Conservation (phyloP, 2,888 invertebrate genomes). For the Philhelius pedissequus region DNA sequence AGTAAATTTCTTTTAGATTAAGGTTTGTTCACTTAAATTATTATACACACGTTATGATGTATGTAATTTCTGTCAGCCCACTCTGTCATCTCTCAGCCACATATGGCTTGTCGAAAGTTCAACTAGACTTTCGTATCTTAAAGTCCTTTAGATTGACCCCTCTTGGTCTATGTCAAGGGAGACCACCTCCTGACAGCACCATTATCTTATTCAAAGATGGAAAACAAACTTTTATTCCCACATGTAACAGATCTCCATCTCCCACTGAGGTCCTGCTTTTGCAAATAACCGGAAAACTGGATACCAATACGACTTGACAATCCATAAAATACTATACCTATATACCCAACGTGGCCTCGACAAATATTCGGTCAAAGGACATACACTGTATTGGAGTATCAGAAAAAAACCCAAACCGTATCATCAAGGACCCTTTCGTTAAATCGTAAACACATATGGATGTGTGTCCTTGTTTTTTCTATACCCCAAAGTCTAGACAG, state of each 20-base stretch:
- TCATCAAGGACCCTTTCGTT: neutral
- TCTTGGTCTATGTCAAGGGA: slow-evolving; percentile 2
- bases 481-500: slow-evolving; percentile 55
- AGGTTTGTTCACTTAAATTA: slow-evolving; percentile 58
- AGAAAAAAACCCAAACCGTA: neutral
- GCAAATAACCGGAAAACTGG: slow-evolving; percentile 61
- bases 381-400: neutral
- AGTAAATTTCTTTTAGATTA: slow-evolving; percentile 13
- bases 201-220: slow-evolving; percentile 29
- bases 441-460: neutral
- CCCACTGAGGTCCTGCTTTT: slow-evolving; percentile 24
- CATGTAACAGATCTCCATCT: slow-evolving; percentile 28
- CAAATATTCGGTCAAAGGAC: slow-evolving; percentile 37
- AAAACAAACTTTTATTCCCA: neutral
- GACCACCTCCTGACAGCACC: slow-evolving; percentile 27
- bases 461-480: slow-evolving; percentile 4
- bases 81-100: too few relatives aligned
- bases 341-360: neutral
- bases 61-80: neutral
- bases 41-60: slow-evolving; percentile 51
- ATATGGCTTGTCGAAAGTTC: slow-evolving; percentile 21
- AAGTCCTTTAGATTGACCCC: slow-evolving; percentile 14
- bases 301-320: slow-evolving; percentile 26
- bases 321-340: slow-evolving; percentile 54
- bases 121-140: slow-evolving; percentile 9